These are phyloP conservation scores for Hypotaenidia philippensis DNA, from an alignment of 2,797 vertebrate genomes.

Conservation along the genomic window DNA sequence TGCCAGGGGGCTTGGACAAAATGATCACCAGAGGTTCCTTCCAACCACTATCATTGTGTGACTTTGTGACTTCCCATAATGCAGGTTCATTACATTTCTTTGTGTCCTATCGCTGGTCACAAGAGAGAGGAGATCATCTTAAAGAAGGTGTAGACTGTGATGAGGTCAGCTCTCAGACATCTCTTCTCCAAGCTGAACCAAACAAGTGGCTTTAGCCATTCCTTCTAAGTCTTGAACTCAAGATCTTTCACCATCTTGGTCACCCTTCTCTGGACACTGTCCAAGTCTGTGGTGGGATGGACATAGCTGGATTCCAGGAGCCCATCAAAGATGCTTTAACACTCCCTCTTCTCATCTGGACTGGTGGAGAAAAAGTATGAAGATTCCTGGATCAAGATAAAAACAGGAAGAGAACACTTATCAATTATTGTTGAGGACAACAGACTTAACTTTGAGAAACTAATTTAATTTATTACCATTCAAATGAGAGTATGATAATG, in stretches of 20 bases:
- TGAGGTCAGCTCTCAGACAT: not conserved
- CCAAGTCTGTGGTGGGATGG: not conserved
- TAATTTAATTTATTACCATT: not conserved
- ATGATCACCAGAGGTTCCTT: too few relatives aligned
- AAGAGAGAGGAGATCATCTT: not conserved
- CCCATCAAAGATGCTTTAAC: not conserved
- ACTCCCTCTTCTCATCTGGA: not conserved
- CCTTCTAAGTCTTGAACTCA: not conserved
- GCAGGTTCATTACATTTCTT: not conserved
- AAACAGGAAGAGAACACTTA: not conserved
- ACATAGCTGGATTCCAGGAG: too few relatives aligned
- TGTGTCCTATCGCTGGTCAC: not conserved
- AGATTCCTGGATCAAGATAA: not conserved
- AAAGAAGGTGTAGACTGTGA: not conserved
- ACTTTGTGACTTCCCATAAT: not conserved
- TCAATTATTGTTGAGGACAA: too few relatives aligned
- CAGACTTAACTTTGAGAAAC: not conserved
- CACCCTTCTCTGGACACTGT: not conserved
- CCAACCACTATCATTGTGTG: too few relatives aligned
- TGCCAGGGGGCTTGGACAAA: too few relatives aligned
- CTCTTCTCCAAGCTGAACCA: not conserved
- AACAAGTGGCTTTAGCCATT: accelerated
- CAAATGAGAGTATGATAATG: not conserved
- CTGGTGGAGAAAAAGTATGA: not conserved
- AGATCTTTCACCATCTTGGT: not conserved